Percentiles rank a stretch among this genome's conserved stretches.
Conservation (phyloP, 2,797 vertebrate species). For the Pseudochaenichthys georgianus region DNA sequence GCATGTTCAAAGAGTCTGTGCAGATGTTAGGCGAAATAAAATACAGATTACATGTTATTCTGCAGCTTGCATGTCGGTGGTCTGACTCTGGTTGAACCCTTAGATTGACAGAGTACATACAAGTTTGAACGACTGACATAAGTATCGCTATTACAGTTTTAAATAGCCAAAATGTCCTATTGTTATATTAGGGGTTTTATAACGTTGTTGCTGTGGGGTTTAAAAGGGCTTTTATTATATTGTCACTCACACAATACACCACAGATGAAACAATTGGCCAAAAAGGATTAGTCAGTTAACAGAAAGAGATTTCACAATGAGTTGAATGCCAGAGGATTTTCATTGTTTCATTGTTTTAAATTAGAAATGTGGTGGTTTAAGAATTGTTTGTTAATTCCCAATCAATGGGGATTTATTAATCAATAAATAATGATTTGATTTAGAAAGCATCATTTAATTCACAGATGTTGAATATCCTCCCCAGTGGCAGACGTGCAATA, state of each 20-base stretch:
- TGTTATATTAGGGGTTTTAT: background rate
- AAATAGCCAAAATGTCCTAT: background rate
- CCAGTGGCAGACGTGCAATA: background rate
- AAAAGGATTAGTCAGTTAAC: too few relatives aligned
- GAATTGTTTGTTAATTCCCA: too few relatives aligned
- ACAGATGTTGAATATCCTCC: too few relatives aligned
- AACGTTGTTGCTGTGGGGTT: background rate
- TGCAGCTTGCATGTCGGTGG: conserved; percentile 6
- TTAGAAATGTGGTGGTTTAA: background rate
- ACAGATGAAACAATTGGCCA: too few relatives aligned
- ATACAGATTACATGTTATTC: background rate
- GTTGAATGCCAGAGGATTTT: background rate
- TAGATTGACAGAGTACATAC: background rate
- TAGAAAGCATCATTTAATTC: too few relatives aligned
- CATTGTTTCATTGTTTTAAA: background rate
- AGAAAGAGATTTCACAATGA: too few relatives aligned
- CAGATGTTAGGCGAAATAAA: conserved; percentile 11
- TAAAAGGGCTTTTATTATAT: background rate
- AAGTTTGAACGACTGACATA: background rate
- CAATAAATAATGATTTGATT: too few relatives aligned
- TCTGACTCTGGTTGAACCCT: background rate
- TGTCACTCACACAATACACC: too few relatives aligned
- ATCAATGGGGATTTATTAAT: too few relatives aligned
- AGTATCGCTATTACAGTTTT: background rate
- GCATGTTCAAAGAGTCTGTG: conserved; percentile 29